Percentiles rank a stretch among this genome's conserved stretches.
These are phyloP conservation scores for Terrapene triunguis DNA, from an alignment of 2,113 vertebrate species.

Conservation along the genomic window DNA sequence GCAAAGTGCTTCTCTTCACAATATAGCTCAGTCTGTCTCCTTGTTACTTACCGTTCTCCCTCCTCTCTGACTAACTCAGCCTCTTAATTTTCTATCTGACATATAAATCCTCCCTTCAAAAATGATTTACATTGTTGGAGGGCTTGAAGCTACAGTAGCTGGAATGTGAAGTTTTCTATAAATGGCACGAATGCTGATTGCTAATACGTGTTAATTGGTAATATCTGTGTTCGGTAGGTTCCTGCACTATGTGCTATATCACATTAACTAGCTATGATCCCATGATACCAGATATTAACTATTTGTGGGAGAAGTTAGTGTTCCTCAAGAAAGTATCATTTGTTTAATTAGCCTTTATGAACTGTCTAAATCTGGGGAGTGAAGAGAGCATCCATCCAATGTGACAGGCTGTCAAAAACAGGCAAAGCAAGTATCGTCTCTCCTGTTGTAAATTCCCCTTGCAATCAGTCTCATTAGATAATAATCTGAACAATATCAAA, in stretches of 20 bases:
- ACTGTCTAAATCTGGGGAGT: conserved; percentile 72
- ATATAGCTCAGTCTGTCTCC: background rate
- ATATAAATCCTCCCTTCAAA: conserved; percentile 53
- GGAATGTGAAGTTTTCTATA: conserved; percentile 48
- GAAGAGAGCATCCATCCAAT: conserved; percentile 68
- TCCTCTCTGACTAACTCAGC: background rate
- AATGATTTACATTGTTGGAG: conserved; percentile 9
- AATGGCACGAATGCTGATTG: conserved; percentile 70
- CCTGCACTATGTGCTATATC: conserved; percentile 71
- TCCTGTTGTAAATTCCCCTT: background rate
- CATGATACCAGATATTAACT: conserved; percentile 70
- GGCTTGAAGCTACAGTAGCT: conserved; percentile 50
- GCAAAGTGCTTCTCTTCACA: background rate
- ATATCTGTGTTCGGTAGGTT: conserved; percentile 77
- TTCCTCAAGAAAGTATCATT: conserved; percentile 59
- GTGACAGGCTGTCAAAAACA: conserved; percentile 77
- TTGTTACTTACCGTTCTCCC: background rate
- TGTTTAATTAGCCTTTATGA: conserved; percentile 78
- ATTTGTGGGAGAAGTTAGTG: conserved; percentile 67
- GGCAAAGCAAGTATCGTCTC: conserved; percentile 64
- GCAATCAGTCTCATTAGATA: conserved; percentile 66
- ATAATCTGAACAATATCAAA: conserved; percentile 63
- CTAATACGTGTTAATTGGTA: conserved; percentile 79
- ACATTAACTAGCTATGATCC: conserved; percentile 67
- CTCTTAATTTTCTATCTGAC: conserved; percentile 33